Evolutionary conservation across 2,113 vertebrate genomes (phyloP), one percentile per base, ranked within the genome.

Genomic region (Psittacula cyanocephala): DNA sequence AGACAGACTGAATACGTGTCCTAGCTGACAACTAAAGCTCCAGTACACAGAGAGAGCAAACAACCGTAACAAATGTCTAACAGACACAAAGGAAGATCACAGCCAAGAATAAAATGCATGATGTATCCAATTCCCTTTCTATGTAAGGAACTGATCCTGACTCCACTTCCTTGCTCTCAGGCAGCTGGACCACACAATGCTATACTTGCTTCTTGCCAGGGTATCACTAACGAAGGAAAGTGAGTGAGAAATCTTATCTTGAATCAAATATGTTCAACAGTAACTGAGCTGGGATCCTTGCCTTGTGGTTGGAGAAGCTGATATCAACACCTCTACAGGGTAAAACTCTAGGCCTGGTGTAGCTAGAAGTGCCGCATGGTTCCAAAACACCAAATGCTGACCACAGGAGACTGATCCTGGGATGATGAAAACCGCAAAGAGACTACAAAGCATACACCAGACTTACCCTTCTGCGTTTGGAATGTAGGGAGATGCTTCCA

Each of bases 21-120:
- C 39, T 62, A 84, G 39, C 25, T 91, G 65, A 91, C 80, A 91
- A 81, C 23, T 20, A 68, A 39, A 79, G 52, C 81, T 96, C 44
- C 50, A 84, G 27, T 17, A 76, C 52, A 87, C 81, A 86, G 65
- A 68, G 31, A 87, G 88, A 92, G 72, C 43, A 91, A 92, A 43
- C 62, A 81, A 89, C 52, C 22, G 2, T 65, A 92, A 75, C 55
- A 95, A 84, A 76, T 9, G 20, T 41, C 83, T 81, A 75, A 92
- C 50, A 81, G 55, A 92, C 69, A 94, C 75, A 93, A 81, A 43
- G 55, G 69, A 86, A 86, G 80, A 95, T 89, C 89, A 81, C 47
- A 78, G 95, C 74, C 91, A 95, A 89, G 74, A 93, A 78, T 52
- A 71, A 94, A 86, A 86, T 8, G 17, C n/a, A 43, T 16, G 17